phyloP scores from a whole-genome alignment of 2,113 vertebrate species.

The Melozone crissalis region DNA sequence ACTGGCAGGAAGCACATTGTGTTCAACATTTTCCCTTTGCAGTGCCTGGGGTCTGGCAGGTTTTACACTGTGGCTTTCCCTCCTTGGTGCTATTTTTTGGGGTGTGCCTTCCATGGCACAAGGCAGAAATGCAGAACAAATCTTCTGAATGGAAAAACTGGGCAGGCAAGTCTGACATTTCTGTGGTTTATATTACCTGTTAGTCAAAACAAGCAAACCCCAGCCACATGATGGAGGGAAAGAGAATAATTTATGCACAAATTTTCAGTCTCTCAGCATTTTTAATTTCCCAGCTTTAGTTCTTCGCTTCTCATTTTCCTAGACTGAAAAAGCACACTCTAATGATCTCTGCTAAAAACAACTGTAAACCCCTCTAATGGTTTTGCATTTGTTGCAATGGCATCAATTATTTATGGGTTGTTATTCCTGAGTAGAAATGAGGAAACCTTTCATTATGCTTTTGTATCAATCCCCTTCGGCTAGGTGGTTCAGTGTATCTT shows the following conservation, averaged over 20 bases:
- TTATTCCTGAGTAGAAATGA: not conserved
- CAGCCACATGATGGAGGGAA: not conserved
- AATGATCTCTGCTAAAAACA: not conserved
- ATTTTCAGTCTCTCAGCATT: not conserved
- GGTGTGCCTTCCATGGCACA: not conserved
- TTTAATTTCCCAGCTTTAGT: not conserved
- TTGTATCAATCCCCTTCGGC: not conserved
- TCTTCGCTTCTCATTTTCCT: not conserved
- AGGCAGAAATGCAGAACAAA: not conserved
- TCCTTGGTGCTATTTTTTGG: not conserved
- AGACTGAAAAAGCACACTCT: not conserved
- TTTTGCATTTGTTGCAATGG: not conserved
- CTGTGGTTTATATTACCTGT: slow-evolving; percentile 32
- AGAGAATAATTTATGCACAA: not conserved
- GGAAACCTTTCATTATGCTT: not conserved
- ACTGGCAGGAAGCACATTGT: not conserved
- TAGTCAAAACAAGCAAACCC: slow-evolving; percentile 40
- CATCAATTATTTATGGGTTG: not conserved
- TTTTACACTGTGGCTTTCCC: not conserved
- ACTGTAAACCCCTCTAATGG: not conserved
- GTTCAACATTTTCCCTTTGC: not conserved
- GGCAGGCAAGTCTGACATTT: not conserved
- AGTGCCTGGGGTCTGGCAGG: not conserved
- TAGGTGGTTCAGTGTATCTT: accelerated
- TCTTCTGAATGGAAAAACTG: slow-evolving; percentile 31